Conservation (phyloP, 2,888 invertebrate species). For the Caenorhabditis sp. region DNA sequence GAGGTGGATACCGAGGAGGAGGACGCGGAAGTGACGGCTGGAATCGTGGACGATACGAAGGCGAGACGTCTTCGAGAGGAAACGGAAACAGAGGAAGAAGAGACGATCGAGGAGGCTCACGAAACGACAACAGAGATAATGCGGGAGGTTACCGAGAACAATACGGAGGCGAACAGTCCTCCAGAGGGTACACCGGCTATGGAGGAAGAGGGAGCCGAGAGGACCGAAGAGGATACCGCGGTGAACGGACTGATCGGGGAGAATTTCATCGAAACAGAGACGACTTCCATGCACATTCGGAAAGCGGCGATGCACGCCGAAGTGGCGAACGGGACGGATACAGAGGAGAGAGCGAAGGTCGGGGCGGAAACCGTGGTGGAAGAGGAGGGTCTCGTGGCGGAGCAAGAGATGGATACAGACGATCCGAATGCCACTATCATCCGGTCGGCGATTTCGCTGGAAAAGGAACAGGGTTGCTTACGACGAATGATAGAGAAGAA, state of each 20-base stretch:
- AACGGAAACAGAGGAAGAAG: no score
- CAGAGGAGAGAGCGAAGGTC: not conserved
- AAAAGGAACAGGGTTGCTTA: constrained; percentile 5
- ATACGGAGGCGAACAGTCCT: no score
- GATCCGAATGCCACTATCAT: not conserved
- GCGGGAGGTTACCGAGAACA: no score
- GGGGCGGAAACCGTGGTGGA: not conserved
- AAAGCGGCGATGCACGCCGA: not conserved
- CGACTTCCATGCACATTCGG: not conserved
- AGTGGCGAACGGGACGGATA: not conserved
- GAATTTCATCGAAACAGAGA: not conserved
- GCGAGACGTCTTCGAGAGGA: no score
- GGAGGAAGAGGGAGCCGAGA: no score
- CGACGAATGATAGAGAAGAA: not conserved
- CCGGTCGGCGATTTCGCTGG: not conserved
- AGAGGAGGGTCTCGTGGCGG: not conserved
- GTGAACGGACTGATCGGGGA: no score
- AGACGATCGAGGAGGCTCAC: not conserved
- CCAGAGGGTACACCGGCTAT: no score
- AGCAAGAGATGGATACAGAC: not conserved
- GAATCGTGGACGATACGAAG: no score
- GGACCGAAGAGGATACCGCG: not conserved
- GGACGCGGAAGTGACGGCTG: no score
- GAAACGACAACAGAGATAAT: not conserved
- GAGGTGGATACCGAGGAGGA: not conserved